Evolutionary conservation across 2,888 invertebrate genomes (phyloP), one percentile per base, ranked within the genome.

Genomic region (Thymelicus acteon): DNA sequence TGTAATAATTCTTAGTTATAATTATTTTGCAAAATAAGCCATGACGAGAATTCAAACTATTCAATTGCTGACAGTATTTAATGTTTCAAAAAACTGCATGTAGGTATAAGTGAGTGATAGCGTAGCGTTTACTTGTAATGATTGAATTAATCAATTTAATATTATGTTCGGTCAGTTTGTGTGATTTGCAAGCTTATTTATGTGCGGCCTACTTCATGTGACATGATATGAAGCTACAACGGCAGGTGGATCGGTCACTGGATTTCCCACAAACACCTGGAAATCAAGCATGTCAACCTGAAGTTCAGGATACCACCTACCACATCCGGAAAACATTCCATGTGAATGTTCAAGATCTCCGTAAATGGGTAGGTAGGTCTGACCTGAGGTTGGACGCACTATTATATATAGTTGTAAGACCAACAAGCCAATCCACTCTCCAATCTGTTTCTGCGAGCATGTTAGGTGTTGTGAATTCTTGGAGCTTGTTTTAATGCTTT

Each of bases 231-330:
- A 62, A 69, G 62, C 69, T 8, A 54, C 57, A 69, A 58, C 39
- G 47, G 68, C 52, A 52, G 54, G 57, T 60, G 68, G 68, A 47
- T 47, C 54, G 37, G 54, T 54, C 47, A 62, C 47, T 48, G 69
- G 63, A 69, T 69, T 63, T 69, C 63, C 68, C 69, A 62, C 57
- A 57, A 62, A 57, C 69, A 69, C 57, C 62, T 13, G 62, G 69
- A 57, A 63, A 63, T 69, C 69, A 48, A 69, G 69, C 68, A 47
- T 54, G 31, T 62, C 62, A 39, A 68, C 68, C 62, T 62, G 67
- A 68, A 68, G 67, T 61, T 62, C 68, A 68, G 68, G 68, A 68
- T 39, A 68, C 62, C 57, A 62, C 68, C 68, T 68, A 68, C 68
- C 68, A 62, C 68, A 68, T 68, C 68, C 68, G 62, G 68, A 68